Evolutionary conservation across 2,888 invertebrate genomes (phyloP).

Genomic region (Tubulanus polymorphus): DNA sequence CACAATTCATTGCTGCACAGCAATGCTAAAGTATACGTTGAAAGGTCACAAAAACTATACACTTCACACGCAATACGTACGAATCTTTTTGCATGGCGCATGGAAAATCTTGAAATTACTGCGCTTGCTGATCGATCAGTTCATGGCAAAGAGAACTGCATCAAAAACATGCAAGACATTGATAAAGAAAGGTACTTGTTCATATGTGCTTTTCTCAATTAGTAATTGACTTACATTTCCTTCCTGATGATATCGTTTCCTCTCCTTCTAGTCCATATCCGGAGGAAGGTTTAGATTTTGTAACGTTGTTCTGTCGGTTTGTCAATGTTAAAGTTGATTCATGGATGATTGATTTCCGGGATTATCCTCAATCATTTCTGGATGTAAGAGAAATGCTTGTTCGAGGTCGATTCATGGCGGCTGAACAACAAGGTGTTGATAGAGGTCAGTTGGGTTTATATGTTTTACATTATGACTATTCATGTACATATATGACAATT

Average conservation of each 20-base stretch:
- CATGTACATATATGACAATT: neutral
- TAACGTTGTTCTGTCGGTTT: conserved; percentile 87
- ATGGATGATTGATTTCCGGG: conserved; percentile 85
- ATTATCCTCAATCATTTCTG: conserved; percentile 91
- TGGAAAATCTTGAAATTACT: conserved; percentile 69
- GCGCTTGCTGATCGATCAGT: conserved; percentile 83
- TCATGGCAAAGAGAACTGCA: conserved; percentile 75
- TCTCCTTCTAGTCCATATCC: conserved; percentile 78
- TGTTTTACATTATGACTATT: neutral
- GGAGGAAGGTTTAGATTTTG: conserved; percentile 81
- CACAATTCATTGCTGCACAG: conserved; percentile 81
- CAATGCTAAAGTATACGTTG: conserved; percentile 93
- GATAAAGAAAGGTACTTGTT: conserved; percentile 68
- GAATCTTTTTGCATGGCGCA: conserved; percentile 76
- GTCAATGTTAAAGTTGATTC: conserved; percentile 76
- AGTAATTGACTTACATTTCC: neutral
- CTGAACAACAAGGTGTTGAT: conserved; percentile 64
- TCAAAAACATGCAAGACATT: conserved; percentile 71
- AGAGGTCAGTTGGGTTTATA: conserved; percentile 26
- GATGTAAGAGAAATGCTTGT: conserved; percentile 77
- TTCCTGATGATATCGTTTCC: neutral
- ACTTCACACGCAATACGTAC: conserved; percentile 65
- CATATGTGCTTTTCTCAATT: neutral
- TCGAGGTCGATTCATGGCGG: conserved; percentile 86
- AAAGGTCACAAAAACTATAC: conserved; percentile 74